Percentiles rank a stretch among this genome's conserved stretches.
phyloP scores from a whole-genome alignment of 2,113 vertebrate genomes.

The Otocyon megalotis region DNA sequence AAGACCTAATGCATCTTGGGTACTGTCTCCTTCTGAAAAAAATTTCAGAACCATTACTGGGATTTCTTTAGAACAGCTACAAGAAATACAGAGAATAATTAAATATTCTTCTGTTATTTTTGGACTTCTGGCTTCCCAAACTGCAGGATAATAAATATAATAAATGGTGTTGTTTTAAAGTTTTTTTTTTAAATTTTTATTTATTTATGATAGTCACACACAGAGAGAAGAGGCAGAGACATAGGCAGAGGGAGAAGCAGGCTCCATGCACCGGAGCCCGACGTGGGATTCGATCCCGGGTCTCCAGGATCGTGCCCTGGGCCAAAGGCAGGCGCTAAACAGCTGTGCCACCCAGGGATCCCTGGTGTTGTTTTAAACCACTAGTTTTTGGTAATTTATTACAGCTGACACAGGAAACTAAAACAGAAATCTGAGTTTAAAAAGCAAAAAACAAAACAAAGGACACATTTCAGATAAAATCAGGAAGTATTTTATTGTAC shows the following conservation, averaged over 20 bases:
- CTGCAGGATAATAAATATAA: neutral
- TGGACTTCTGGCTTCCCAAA: neutral
- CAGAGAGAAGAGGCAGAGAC: too few species aligned
- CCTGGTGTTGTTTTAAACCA: neutral
- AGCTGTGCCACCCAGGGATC: too few species aligned
- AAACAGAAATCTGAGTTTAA: neutral
- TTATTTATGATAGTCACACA: too few species aligned
- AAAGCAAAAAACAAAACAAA: constrained; percentile 24
- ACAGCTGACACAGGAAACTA: neutral
- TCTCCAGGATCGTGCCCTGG: too few species aligned
- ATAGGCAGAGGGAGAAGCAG: too few species aligned
- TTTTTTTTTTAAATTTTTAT: neutral
- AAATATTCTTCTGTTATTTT: neutral
- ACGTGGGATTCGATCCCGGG: too few species aligned
- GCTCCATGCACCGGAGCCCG: too few species aligned
- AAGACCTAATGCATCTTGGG: constrained; percentile 94
- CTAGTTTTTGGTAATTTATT: constrained; percentile 19
- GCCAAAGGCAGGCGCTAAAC: too few species aligned
- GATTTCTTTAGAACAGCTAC: constrained; percentile 92
- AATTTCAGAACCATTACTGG: constrained; percentile 94
- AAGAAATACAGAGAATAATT: constrained; percentile 67
- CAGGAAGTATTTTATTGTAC: constrained; percentile 72
- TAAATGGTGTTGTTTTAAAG: neutral
- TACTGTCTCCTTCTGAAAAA: constrained; percentile 97
- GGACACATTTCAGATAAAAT: constrained; percentile 34